A percentile compares a stretch with the other conserved stretches of the same genome.
These are phyloP conservation scores for Pithys albifrons DNA, from an alignment of 2,113 vertebrate genomes.

Conservation along the genomic window DNA sequence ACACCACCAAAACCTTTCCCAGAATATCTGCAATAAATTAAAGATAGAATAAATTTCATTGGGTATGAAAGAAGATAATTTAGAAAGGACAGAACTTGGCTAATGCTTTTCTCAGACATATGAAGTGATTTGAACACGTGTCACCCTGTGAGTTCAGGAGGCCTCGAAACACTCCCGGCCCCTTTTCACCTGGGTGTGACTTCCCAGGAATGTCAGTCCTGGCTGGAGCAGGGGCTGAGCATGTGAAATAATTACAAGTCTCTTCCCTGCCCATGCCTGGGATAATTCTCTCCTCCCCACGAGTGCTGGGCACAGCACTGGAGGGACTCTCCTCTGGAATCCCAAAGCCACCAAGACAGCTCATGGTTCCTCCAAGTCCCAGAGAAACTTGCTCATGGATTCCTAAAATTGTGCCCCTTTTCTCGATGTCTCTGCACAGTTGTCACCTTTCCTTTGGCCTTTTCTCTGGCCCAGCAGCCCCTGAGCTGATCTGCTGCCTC, in stretches of 20 bases:
- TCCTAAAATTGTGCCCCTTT: neutral
- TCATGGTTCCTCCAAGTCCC: accelerated
- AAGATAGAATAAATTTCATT: neutral
- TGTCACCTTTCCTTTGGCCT: accelerated
- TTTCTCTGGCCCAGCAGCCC: neutral
- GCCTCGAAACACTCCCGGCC: neutral
- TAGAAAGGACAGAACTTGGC: neutral
- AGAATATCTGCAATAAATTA: constrained; percentile 33
- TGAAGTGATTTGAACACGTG: neutral
- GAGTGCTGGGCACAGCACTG: neutral
- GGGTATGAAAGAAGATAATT: neutral
- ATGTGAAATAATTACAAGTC: neutral
- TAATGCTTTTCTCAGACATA: neutral
- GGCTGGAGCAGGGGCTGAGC: neutral
- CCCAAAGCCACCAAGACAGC: neutral
- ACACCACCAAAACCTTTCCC: neutral
- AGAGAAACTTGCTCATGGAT: neutral
- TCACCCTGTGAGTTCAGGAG: neutral
- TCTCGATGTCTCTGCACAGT: neutral
- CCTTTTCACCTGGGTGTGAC: neutral
- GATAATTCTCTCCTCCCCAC: neutral
- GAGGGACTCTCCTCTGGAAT: neutral
- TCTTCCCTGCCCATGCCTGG: neutral
- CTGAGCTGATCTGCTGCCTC: neutral
- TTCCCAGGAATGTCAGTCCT: accelerated